phyloP scores from a whole-genome alignment of 2,797 vertebrate species.

The Sebastes itinus region DNA sequence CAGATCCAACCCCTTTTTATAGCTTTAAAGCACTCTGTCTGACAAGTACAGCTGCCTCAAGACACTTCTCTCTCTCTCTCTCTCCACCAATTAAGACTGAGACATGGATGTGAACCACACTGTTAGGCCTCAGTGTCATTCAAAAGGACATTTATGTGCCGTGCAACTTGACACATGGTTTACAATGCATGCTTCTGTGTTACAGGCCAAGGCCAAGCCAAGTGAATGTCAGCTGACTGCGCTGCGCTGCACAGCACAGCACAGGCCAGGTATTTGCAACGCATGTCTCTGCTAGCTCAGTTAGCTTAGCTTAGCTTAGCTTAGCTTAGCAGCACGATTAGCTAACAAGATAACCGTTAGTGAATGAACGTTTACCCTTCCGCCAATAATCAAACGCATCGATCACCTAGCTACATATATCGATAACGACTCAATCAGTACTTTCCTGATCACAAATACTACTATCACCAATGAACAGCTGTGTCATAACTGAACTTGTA shows the following conservation, averaged over 20 bases:
- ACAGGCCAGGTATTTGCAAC: slow-evolving; percentile 73
- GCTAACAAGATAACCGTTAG: slow-evolving; percentile 41
- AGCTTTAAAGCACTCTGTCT: slow-evolving; percentile 37
- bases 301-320: slow-evolving; percentile 10
- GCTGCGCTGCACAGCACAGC: slow-evolving; percentile 51
- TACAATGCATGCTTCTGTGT: slow-evolving; percentile 59
- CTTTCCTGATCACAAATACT: neutral
- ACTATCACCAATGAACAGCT: accelerated
- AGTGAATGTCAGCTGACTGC: slow-evolving; percentile 73
- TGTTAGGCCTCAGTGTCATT: slow-evolving; percentile 5
- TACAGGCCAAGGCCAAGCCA: slow-evolving; percentile 57
- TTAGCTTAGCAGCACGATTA: slow-evolving; percentile 45
- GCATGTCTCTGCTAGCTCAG: slow-evolving; percentile 66
- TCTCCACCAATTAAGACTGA: neutral
- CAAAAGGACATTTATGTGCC: slow-evolving; percentile 21
- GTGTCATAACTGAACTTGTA: slow-evolving; percentile 37
- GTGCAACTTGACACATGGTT: slow-evolving; percentile 62
- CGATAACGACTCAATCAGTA: neutral
- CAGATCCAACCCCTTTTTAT: neutral
- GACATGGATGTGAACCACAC: neutral
- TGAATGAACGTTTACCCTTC: slow-evolving; percentile 35
- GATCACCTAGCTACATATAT: neutral
- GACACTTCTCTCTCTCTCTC: neutral
- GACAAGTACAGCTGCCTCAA: slow-evolving; percentile 71
- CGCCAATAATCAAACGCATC: neutral